phyloP scores from a whole-genome alignment of 2,113 vertebrate species.

The pig (Sus scrofa) region T2T-Sscrofa CM000818.6:15570001-15570500 shows the following conservation, averaged over 20 bases:
- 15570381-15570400: slow-evolving; percentile 85
- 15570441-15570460: slow-evolving; percentile 66
- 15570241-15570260: background rate
- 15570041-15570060: background rate
- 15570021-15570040: background rate
- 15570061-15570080: background rate
- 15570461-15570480: background rate
- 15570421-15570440: slow-evolving; percentile 75
- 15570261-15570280: background rate
- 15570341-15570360: slow-evolving; percentile 64
- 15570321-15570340: slow-evolving; percentile 69
- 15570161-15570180: background rate
- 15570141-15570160: background rate
- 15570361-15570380: slow-evolving; percentile 85
- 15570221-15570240: background rate
- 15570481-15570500: background rate
- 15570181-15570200: background rate
- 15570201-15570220: background rate
- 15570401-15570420: slow-evolving; percentile 54
- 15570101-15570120: background rate
- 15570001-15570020: background rate
- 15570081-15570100: slow-evolving; percentile 33
- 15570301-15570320: background rate
- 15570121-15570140: background rate
- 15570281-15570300: background rate